Base-by-base conservation (phyloP, 2,888 invertebrate genomes). In the Callyntrura sp. region DNA sequence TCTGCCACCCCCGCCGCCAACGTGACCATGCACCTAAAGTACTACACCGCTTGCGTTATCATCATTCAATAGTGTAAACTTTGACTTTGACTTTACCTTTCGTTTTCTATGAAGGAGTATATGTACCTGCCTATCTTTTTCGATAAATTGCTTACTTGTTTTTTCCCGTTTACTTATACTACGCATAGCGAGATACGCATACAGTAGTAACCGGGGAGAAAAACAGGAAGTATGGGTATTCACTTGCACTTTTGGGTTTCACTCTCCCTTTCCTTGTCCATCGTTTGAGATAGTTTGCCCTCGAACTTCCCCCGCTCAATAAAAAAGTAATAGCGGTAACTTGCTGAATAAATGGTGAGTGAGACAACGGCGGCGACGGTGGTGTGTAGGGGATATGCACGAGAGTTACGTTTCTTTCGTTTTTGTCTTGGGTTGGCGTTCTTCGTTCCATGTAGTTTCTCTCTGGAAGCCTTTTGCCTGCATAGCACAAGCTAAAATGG, bases 191-290 rank as follows among this genome's bases (percentile, higher is more conserved):
- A n/a, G n/a, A n/a, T n/a, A n/a, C n/a, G n/a, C n/a, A n/a, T 12
- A 17, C 1, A 60, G 60, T 3, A 60, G 20, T 60, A 17, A 17
- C 8, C 20, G 11, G 25, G 35, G 51, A 48, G 14, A 48, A 9
- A 83, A 82, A 83, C 11, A 51, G 57, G 35, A 35, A 28, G 23
- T 20, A 48, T n/a, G 20, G 28, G 12, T 28, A 62, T 70, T 73
- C 57, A 35, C 60, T 73, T 85, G 84, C 73, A 48, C 57, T 85
- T 85, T 78, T 73, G 73, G 70, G 57, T 60, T 73, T 73, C 70
- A 85, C 73, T 85, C 73, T 73, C 55, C 20, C 28, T 43, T 60
- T 60, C 45, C 12, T 43, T 57, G 73, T 43, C 55, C 25, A 28
- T 62, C 11, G 9, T 11, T 28, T 5, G 25, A 35, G 2, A 4